phyloP scores from a whole-genome alignment of 2,797 vertebrate genomes.

The Onychomys leucogaster region DNA sequence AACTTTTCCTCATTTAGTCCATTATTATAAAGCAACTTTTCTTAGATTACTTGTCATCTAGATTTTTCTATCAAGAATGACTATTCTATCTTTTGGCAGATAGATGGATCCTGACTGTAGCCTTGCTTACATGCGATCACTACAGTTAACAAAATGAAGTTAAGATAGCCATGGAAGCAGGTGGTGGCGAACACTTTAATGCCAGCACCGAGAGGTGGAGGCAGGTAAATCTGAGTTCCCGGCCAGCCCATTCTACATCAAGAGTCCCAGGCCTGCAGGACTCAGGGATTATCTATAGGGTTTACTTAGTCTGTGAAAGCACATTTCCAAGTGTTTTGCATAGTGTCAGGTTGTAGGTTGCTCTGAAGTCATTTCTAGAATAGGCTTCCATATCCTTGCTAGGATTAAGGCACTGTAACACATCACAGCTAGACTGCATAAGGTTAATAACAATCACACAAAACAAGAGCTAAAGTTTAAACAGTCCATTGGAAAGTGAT shows the following conservation, averaged over 20 bases:
- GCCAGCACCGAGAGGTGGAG: neutral
- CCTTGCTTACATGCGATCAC: neutral
- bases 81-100: conserved; percentile 38
- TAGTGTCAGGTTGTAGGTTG: conserved; percentile 41
- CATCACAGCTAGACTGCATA: conserved; percentile 4
- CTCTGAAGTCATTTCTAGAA: conserved; percentile 58
- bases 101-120: neutral
- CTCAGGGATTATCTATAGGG: neutral
- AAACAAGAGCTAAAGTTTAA: conserved; percentile 58
- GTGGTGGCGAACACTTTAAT: neutral
- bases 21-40: conserved; percentile 38
- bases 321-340: conserved; percentile 55
- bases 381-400: conserved; percentile 45
- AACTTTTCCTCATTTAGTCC: conserved; percentile 21
- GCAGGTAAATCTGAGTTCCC: neutral
- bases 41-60: neutral
- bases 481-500: conserved; percentile 18
- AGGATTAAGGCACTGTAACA: conserved; percentile 73
- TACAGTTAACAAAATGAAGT: conserved; percentile 29
- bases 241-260: neutral
- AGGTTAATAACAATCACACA: conserved; percentile 42
- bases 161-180: neutral
- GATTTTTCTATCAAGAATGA: conserved; percentile 37
- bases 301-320: conserved; percentile 46
- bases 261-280: neutral